These are phyloP conservation scores for Phataginus tricuspis DNA, from an alignment of 2,797 vertebrate species.

Conservation along the genomic window DNA sequence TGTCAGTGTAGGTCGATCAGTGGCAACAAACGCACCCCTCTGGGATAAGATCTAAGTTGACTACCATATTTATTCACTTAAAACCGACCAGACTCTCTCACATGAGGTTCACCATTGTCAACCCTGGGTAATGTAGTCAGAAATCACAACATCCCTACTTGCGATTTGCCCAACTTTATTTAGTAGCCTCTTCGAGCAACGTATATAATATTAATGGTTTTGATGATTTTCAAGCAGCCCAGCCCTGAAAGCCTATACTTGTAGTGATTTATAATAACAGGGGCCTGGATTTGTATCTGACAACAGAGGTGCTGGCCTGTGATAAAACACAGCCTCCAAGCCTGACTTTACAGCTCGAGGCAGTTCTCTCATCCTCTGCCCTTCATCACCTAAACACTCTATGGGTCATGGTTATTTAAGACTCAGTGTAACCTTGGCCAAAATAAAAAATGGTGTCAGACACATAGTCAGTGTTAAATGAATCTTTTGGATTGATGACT, in stretches of 20 bases:
- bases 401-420: neutral
- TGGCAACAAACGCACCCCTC: neutral
- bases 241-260: neutral
- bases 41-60: neutral
- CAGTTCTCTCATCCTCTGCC: neutral
- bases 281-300: neutral
- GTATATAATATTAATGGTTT: neutral
- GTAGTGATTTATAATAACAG: neutral
- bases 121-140: neutral
- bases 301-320: neutral
- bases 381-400: neutral
- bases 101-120: neutral
- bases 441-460: neutral
- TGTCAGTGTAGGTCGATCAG: neutral
- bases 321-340: neutral
- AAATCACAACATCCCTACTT: neutral
- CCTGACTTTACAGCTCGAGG: neutral
- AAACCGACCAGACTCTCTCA: neutral
- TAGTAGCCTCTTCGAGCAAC: neutral
- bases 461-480: neutral
- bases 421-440: neutral
- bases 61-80: neutral
- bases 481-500: neutral
- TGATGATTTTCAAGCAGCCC: neutral
- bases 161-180: neutral